Conservation (phyloP, 1,140 invertebrate species). For the Aculops lycopersici region DNA sequence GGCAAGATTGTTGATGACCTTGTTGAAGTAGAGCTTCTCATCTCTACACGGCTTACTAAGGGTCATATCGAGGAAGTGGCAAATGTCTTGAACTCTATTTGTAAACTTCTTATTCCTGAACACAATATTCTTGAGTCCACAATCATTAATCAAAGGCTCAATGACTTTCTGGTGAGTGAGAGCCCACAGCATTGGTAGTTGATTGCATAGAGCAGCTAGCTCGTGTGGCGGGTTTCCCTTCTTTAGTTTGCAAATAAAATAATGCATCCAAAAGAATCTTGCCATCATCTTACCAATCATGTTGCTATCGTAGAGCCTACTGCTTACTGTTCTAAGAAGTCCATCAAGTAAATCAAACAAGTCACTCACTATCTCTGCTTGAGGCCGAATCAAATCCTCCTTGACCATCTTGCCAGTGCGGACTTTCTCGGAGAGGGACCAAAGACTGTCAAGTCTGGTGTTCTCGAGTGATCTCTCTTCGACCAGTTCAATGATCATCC, state of each 20-base stretch:
- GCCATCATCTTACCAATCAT: not conserved
- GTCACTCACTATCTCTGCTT: no score
- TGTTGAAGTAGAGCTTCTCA: no score
- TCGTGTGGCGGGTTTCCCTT: not conserved
- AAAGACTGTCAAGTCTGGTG: no score
- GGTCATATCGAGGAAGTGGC: not conserved
- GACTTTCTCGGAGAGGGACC: not conserved
- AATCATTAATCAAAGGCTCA: not conserved
- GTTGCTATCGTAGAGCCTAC: not conserved
- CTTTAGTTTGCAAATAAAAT: not conserved
- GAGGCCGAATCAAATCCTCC: no score
- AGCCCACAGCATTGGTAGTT: not conserved
- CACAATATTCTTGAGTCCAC: not conserved
- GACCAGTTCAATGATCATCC: not conserved
- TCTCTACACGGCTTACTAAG: no score
- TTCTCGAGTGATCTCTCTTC: not conserved
- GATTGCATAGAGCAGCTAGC: not conserved
- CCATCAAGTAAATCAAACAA: not conserved
- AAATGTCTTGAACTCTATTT: not conserved
- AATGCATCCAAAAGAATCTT: not conserved
- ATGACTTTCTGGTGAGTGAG: not conserved
- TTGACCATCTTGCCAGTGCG: not conserved
- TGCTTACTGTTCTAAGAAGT: not conserved
- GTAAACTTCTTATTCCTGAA: not conserved
- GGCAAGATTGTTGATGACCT: not conserved